phyloP scores from a whole-genome alignment of 2,888 invertebrate genomes.

The Sinhomidia bicolor region DNA sequence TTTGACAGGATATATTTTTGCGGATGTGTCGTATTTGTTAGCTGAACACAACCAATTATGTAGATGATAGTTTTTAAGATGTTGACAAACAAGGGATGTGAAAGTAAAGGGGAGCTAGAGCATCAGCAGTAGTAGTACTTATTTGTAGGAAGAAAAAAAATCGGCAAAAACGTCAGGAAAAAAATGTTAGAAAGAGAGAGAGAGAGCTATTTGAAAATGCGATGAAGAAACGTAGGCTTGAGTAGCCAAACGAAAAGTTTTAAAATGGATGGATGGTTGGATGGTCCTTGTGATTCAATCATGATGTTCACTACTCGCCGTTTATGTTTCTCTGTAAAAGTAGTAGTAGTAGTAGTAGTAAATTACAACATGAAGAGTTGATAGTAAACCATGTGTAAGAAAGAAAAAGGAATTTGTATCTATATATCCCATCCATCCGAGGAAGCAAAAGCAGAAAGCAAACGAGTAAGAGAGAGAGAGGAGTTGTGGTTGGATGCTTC shows the following conservation, averaged over 20 bases:
- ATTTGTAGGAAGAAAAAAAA: neutral
- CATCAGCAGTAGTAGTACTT: neutral
- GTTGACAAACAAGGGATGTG: conserved; percentile 13
- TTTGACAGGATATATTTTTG: conserved; percentile 29
- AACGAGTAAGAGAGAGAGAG: too few species aligned
- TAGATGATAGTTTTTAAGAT: conserved; percentile 1
- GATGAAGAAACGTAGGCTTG: conserved; percentile 46
- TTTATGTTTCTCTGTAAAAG: neutral
- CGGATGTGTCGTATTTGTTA: neutral
- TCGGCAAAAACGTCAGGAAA: neutral
- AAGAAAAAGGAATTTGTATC: too few species aligned
- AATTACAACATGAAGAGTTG: conserved; percentile 7
- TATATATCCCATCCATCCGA: too few species aligned
- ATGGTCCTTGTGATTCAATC: conserved; percentile 51
- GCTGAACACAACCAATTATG: neutral
- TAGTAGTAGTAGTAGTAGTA: neutral
- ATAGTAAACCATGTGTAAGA: conserved; percentile 59
- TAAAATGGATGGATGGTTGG: conserved; percentile 59
- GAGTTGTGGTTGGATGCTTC: conserved; percentile 73
- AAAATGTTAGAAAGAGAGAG: neutral
- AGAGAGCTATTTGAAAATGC: conserved; percentile 7
- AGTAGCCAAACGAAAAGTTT: conserved; percentile 67
- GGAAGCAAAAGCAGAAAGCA: conserved; percentile 15
- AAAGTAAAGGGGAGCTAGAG: neutral
- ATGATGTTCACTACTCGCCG: neutral